Percentiles rank a stretch among this genome's conserved stretches.
These are phyloP conservation scores for Cetoscarus ocellatus DNA, from an alignment of 2,797 vertebrate species.

Conservation along the genomic window DNA sequence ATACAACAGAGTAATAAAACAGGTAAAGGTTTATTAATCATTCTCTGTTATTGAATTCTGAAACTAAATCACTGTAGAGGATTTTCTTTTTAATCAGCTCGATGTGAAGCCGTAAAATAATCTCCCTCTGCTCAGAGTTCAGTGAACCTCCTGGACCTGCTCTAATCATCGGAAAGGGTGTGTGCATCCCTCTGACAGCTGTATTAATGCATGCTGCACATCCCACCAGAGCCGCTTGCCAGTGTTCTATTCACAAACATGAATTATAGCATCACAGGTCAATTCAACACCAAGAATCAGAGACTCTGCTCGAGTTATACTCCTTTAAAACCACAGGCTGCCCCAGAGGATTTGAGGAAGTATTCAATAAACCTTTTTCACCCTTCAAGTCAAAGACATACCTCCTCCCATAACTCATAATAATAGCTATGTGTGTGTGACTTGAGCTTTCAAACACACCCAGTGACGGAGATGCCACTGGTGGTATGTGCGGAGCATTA, in stretches of 20 bases:
- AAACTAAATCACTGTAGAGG: too few relatives aligned
- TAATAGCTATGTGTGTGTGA: constrained; percentile 58
- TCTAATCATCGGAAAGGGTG: constrained; percentile 87
- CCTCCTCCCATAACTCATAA: constrained; percentile 61
- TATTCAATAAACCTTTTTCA: constrained; percentile 27
- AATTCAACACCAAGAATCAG: constrained; percentile 49
- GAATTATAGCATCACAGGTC: constrained; percentile 61
- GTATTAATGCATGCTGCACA: constrained; percentile 68
- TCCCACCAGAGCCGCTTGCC: constrained; percentile 58
- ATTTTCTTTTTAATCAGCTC: constrained; percentile 7
- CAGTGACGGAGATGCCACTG: constrained; percentile 78
- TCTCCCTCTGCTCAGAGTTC: constrained; percentile 39
- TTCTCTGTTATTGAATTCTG: not conserved
- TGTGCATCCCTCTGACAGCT: constrained; percentile 80
- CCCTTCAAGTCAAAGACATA: constrained; percentile 33
- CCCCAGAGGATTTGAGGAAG: constrained; percentile 29
- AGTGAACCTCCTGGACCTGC: constrained; percentile 69
- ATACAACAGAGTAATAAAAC: constrained; percentile 9
- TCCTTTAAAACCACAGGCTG: not conserved
- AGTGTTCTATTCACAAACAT: constrained; percentile 55
- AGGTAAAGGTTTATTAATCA: not conserved
- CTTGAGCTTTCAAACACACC: constrained; percentile 73
- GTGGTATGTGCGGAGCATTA: constrained; percentile 60
- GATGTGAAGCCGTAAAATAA: constrained; percentile 14
- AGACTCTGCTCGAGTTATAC: constrained; percentile 43